Evolutionary conservation across 2,113 vertebrate species (phyloP).

Genomic region (Cardinalis cardinalis): DNA sequence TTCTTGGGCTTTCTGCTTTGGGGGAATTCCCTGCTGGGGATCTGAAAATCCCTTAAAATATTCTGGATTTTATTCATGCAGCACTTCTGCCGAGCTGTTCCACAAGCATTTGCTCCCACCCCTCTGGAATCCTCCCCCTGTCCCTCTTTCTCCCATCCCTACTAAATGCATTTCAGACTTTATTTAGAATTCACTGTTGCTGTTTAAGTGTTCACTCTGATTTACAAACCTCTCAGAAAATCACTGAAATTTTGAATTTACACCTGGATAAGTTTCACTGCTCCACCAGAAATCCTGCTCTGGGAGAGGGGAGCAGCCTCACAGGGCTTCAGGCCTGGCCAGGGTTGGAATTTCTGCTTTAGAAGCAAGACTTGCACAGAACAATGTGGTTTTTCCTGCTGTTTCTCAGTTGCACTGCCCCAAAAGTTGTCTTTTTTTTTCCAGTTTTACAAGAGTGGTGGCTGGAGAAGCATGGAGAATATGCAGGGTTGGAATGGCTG

Average conservation of each 20-base stretch:
- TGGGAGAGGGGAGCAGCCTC: neutral
- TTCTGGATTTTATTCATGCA: neutral
- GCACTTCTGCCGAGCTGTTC: neutral
- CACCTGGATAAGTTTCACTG: neutral
- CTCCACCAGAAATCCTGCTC: neutral
- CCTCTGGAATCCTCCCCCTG: neutral
- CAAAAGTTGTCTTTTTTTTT: neutral
- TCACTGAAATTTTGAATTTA: neutral
- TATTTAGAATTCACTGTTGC: neutral
- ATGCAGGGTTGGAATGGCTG: neutral
- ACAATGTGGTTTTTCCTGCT: conserved; percentile 51
- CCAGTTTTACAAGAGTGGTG: neutral
- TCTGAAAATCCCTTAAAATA: neutral
- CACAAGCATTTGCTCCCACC: neutral
- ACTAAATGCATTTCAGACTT: accelerated
- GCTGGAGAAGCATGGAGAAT: conserved; percentile 6
- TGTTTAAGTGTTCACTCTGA: neutral
- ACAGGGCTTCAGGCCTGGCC: neutral
- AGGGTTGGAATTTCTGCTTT: neutral
- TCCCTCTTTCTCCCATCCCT: neutral
- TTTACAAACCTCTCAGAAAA: neutral
- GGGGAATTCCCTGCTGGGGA: neutral
- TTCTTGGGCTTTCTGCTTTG: neutral
- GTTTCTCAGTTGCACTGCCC: neutral
- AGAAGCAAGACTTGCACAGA: neutral